phyloP scores from a whole-genome alignment of 2,797 vertebrate species.

The Coendou prehensilis region DNA sequence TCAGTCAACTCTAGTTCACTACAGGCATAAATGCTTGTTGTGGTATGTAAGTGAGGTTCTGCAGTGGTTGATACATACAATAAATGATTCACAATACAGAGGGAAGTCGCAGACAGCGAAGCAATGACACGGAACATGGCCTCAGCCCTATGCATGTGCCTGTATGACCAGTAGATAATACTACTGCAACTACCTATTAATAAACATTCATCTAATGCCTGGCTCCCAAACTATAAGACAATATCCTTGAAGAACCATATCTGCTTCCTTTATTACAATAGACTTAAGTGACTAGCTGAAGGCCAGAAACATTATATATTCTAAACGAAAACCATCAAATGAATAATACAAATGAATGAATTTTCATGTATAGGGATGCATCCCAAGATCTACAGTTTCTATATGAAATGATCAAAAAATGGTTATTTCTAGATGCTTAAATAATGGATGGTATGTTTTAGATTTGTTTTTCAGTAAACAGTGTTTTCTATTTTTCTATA shows the following conservation, averaged over 20 bases:
- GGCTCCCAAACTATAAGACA: neutral
- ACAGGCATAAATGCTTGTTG: neutral
- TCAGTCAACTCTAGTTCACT: neutral
- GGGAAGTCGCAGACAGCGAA: neutral
- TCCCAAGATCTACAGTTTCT: neutral
- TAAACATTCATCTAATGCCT: neutral
- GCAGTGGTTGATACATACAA: neutral
- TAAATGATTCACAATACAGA: neutral
- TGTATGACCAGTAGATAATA: neutral
- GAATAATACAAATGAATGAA: neutral
- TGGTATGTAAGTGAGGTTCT: neutral
- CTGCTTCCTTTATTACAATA: neutral
- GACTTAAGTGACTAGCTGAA: neutral
- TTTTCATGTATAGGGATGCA: neutral
- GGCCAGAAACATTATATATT: neutral
- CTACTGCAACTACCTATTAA: neutral
- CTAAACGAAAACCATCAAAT: neutral
- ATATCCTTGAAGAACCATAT: conserved; percentile 2
- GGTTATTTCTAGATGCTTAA: neutral
- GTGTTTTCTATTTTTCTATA: conserved; percentile 19
- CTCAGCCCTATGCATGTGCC: neutral
- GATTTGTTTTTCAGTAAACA: neutral
- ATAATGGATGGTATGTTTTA: neutral
- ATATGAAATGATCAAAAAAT: neutral
- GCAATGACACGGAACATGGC: neutral